These are phyloP conservation scores for Macrochelys suwanniensis DNA, from an alignment of 2,797 vertebrate species.

Conservation along the genomic window DNA sequence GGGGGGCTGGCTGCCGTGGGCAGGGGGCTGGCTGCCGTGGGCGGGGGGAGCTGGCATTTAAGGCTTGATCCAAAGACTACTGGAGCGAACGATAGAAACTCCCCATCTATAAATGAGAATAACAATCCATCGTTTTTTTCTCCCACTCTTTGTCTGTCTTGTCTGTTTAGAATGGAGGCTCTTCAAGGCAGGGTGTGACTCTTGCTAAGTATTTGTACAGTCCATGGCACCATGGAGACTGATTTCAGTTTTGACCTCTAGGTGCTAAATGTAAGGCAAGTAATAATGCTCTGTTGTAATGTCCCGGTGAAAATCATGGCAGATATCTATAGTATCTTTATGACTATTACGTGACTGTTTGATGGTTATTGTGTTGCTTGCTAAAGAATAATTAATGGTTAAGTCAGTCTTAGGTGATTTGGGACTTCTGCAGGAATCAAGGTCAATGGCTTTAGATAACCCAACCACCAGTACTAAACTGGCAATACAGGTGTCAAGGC, in stretches of 20 bases:
- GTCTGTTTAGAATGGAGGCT: conserved; percentile 47
- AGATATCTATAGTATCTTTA: not conserved
- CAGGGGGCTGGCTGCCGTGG: too few species aligned
- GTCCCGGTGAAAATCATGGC: not conserved
- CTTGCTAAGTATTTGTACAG: conserved; percentile 5
- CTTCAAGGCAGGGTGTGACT: conserved; percentile 30
- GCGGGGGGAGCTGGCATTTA: too few species aligned
- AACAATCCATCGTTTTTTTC: not conserved
- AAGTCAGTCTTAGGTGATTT: not conserved
- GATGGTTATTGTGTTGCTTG: not conserved
- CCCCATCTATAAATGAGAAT: conserved; percentile 12
- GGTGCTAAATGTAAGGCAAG: not conserved
- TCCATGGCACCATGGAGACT: not conserved
- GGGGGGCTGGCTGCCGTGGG: too few species aligned
- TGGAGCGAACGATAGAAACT: not conserved
- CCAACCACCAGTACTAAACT: not conserved
- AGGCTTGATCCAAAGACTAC: conserved; percentile 11
- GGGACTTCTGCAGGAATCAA: not conserved
- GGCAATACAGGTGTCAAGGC: not conserved
- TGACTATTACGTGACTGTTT: not conserved
- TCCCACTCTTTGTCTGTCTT: not conserved
- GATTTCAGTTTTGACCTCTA: conserved; percentile 28
- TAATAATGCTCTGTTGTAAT: not conserved
- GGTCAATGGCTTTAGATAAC: not conserved
- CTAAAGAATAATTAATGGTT: not conserved